Conservation (phyloP, 2,797 vertebrate genomes). For the Crocodylus rhombifer region DNA sequence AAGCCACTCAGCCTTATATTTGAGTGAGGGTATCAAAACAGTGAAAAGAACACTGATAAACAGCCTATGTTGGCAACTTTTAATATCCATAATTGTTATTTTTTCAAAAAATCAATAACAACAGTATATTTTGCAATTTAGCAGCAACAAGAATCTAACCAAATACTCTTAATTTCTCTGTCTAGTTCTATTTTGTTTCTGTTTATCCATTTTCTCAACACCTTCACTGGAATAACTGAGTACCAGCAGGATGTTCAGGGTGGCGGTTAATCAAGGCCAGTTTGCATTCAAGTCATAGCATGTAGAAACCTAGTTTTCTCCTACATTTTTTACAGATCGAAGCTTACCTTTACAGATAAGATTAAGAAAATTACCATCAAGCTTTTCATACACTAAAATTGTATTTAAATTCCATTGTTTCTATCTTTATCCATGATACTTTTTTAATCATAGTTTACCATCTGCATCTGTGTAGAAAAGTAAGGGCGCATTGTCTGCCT, state of each 20-base stretch:
- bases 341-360: too few relatives aligned
- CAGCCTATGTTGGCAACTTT: accelerated
- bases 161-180: background rate
- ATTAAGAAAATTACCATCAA: too few relatives aligned
- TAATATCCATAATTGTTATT: background rate
- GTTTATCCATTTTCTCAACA: background rate
- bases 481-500: accelerated
- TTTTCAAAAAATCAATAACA: background rate
- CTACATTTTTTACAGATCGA: too few relatives aligned
- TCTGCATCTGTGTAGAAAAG: background rate
- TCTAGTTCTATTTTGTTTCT: background rate
- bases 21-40: background rate
- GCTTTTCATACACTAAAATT: background rate
- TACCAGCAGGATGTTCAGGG: background rate
- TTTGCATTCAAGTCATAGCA: background rate
- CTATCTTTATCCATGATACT: background rate
- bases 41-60: background rate
- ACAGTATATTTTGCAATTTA: background rate
- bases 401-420: background rate
- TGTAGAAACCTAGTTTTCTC: too few relatives aligned
- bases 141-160: background rate
- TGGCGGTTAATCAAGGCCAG: background rate
- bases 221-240: background rate
- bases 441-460: background rate
- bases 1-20: background rate